Evolutionary conservation across 2,888 invertebrate genomes (phyloP), one percentile per base, ranked within the genome.

Genomic region (Girardia tigrina): DNA sequence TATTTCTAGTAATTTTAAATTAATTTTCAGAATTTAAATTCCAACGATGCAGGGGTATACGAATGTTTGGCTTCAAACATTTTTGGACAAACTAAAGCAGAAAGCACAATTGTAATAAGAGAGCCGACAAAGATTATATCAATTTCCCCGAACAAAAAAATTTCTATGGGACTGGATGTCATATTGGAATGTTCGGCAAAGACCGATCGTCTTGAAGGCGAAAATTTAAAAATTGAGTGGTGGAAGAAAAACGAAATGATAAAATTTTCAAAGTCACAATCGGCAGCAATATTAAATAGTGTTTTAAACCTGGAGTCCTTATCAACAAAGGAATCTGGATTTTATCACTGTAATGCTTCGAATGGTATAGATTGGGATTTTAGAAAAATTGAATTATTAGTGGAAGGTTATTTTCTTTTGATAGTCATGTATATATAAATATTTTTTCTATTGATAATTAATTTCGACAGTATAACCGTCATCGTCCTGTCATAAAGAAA

Each of bases 21-120:
- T n/a, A n/a, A 4, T 8, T 56, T 56, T 56, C 23, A 56, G 56
- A 56, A 56, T 56, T 23, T 56, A 4, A 56, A 56, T 16, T 56
- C 56, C 4, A 56, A 56, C 23, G 94, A 97, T 84, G 90, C 89
- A 42, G 98, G 95, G n/a, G 88, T 88, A 70, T 98, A 95, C 84
- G 89, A 89, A 74, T 98, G 98, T 83, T 88, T 89, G 82, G 98
- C 97, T 0, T 87, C 88, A 78, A 99, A 98, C 85, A 92, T 91
- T 84, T 90, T 94, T 81, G 94, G 94, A 23, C 88, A 88, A 79
- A 89, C 88, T n/a, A 88, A 88, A n/a, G 92, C 91, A 0, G 88
- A 87, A 75, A 94, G 93, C 0, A 88, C 88, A 12, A 86, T 98
- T 29, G 86, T 88, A 76, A 93, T 78, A 8, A 76, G 78, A 20